Evolutionary conservation across 2,888 invertebrate genomes (phyloP), one percentile per base, ranked within the genome.

Genomic region (Cheilosia pagana): DNA sequence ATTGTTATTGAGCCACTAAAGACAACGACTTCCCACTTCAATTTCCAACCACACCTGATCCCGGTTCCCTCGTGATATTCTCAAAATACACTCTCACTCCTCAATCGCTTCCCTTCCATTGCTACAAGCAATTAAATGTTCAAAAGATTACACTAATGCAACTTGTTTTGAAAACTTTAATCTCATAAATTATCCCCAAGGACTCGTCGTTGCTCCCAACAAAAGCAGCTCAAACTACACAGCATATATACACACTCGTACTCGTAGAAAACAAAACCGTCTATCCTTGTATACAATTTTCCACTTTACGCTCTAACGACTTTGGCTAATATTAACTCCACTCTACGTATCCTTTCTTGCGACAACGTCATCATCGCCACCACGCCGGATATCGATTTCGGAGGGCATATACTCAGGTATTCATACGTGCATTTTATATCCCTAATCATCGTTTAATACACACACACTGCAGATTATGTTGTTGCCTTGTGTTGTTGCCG

Each of bases 391-490:
- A 85, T 85, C 79, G 85, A 85, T 85, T 85, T 41, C 59, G 23
- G 6, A 14, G 14, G 35, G 63, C 53, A 48, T 21, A 43, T 25
- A 62, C 71, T 79, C 65, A 85, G 71, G 70, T 85, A 85, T 85
- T 85, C 85, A 85, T 85, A 85, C 85, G 79, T 85, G 79, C 75
- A 85, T 76, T 75, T 75, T 76, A 75, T 81, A 75, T 79, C 70
- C 85, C 62, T 79, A 85, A 81, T 85, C 85, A 67, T 85, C 71
- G 68, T 74, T 85, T 79, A 75, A 75, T 68, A 59, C 79, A 70
- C 75, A 65, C 70, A 65, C 70, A 71, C 70, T 81, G 75, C 79
- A 60, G 59, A 75, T 67, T 67, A 75, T n/a, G n/a, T n/a, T n/a
- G n/a, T n/a, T n/a, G n/a, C n/a, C n/a, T n/a, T n/a, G 75, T 71